Percentiles rank a stretch among this genome's conserved stretches.
Evolutionary conservation across 2,797 vertebrate genomes (phyloP).

Genomic region (Onychomys arenicola): DNA sequence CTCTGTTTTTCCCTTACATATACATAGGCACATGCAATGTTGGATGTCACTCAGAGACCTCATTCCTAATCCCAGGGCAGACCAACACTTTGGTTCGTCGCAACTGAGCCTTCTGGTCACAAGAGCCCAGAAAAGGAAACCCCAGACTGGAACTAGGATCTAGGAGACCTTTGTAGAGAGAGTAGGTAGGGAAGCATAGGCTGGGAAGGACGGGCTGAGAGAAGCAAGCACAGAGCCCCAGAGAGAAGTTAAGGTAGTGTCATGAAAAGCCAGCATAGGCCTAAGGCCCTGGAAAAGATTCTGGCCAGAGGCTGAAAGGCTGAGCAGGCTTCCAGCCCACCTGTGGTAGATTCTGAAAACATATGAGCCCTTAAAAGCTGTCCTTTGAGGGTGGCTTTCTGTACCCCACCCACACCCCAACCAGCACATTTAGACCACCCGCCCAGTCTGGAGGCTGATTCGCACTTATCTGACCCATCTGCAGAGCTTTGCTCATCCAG

Average conservation of each 20-base stretch:
- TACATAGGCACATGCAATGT: background rate
- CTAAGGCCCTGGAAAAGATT: background rate
- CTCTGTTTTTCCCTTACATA: background rate
- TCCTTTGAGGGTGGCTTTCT: background rate
- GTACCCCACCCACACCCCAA: background rate
- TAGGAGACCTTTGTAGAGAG: background rate
- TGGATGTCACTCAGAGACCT: background rate
- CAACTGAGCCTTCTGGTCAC: background rate
- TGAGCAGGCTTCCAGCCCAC: background rate
- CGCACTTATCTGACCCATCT: conserved; percentile 14
- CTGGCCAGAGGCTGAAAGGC: background rate
- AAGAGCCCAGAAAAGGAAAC: background rate
- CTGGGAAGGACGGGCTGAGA: background rate
- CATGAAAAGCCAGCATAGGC: too few relatives aligned
- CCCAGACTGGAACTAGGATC: background rate
- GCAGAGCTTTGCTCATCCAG: conserved; percentile 61
- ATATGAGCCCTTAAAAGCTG: background rate
- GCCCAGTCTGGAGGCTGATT: background rate
- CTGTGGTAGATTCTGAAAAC: background rate
- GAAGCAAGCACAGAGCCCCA: background rate
- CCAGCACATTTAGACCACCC: background rate
- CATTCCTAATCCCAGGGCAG: background rate
- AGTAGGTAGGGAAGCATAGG: background rate
- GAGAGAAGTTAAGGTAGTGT: background rate
- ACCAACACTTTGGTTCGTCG: background rate